Evolutionary conservation across 2,797 vertebrate genomes (phyloP).

Genomic region (Myripristis jacobus): DNA sequence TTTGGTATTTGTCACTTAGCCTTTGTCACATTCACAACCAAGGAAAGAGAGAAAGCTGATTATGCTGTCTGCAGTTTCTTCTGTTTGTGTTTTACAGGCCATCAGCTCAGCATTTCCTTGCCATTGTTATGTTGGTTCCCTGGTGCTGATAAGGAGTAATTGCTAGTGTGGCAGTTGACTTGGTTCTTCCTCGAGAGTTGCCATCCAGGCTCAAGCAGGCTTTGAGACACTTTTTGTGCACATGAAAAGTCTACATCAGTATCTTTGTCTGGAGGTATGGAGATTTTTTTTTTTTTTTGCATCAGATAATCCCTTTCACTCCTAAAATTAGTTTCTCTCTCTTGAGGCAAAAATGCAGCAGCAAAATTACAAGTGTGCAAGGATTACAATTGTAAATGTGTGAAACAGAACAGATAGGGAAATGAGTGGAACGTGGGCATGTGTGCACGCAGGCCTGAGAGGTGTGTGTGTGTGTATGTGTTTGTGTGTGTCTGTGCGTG

Average conservation of each 20-base stretch:
- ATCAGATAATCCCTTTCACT: conserved; percentile 80
- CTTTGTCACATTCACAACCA: conserved; percentile 53
- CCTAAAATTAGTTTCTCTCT: conserved; percentile 80
- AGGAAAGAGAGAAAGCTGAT: conserved; percentile 55
- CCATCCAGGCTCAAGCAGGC: conserved; percentile 62
- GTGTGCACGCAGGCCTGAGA: background rate
- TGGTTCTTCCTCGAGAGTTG: conserved; percentile 71
- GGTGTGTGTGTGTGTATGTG: background rate
- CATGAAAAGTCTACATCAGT: conserved; percentile 71
- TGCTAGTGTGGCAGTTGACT: conserved; percentile 69
- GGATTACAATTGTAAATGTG: conserved; percentile 77
- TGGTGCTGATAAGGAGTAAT: conserved; percentile 78
- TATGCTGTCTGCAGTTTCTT: conserved; percentile 52
- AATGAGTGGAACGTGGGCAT: conserved; percentile 46
- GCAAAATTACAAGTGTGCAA: conserved; percentile 73
- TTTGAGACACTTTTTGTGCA: conserved; percentile 67
- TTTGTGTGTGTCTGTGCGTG: conserved; percentile 8
- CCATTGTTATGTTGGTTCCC: conserved; percentile 69
- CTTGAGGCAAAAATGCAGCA: conserved; percentile 65
- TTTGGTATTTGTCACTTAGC: conserved; percentile 53
- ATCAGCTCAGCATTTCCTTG: conserved; percentile 68
- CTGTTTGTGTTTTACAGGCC: conserved; percentile 57
- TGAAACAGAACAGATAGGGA: conserved; percentile 71
- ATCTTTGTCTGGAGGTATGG: conserved; percentile 77
- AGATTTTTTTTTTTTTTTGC: conserved; percentile 66